Percentiles rank a stretch among this genome's conserved stretches.
Conservation (phyloP, 2,888 invertebrate genomes). For the Meteorus colon region DNA sequence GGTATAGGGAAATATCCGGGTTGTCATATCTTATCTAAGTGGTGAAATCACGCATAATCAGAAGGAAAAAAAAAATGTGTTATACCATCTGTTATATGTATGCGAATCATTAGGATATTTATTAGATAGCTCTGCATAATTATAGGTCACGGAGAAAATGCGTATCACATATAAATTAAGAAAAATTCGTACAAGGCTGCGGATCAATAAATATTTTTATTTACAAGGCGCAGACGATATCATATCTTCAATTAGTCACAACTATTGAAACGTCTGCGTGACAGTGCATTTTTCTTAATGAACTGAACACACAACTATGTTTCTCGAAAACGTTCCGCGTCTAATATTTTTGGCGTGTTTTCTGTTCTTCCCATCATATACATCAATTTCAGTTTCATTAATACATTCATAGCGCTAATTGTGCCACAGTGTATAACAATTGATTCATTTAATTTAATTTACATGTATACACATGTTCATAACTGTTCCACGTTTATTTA, state of each 20-base stretch:
- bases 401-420: neutral
- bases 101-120: neutral
- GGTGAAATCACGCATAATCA: slow-evolving; percentile 13
- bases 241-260: neutral
- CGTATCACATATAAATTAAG: slow-evolving; percentile 8
- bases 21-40: slow-evolving; percentile 25
- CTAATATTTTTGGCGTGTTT: neutral
- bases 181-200: slow-evolving; percentile 32
- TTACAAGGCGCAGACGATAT: slow-evolving; percentile 56
- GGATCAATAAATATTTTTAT: slow-evolving; percentile 65
- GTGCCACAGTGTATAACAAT: neutral
- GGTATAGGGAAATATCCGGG: neutral
- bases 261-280: slow-evolving; percentile 2
- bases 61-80: slow-evolving; percentile 24
- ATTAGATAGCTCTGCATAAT: slow-evolving; percentile 14
- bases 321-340: neutral
- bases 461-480: neutral
- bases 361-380: neutral
- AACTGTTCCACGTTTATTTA: neutral
- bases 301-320: neutral
- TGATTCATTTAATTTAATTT: slow-evolving; percentile 21
- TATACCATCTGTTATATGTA: slow-evolving; percentile 32
- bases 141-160: slow-evolving; percentile 3
- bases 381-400: neutral
- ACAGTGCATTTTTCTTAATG: neutral